These are phyloP conservation scores for Apodemus agrarius DNA, from an alignment of 2,797 vertebrate species.

Conservation along the genomic window DNA sequence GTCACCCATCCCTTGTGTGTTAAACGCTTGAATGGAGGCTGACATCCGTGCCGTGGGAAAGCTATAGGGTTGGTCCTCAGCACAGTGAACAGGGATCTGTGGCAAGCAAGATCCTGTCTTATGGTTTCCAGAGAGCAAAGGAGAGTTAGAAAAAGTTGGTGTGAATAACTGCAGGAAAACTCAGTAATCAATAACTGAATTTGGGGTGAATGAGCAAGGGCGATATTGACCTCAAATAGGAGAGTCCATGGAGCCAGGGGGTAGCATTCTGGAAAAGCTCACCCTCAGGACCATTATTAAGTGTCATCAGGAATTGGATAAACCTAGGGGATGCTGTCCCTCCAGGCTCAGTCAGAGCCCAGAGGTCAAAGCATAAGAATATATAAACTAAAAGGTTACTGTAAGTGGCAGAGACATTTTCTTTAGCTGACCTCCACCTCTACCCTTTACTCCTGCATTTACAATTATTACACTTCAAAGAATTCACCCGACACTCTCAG, in stretches of 20 bases:
- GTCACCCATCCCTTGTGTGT: not conserved
- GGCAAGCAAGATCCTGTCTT: not conserved
- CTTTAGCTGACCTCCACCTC: not conserved
- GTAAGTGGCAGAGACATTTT: not conserved
- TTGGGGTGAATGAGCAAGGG: not conserved
- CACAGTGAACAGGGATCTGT: rapidly evolving
- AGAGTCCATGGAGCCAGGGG: not conserved
- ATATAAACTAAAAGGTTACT: not conserved
- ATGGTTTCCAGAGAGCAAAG: not conserved
- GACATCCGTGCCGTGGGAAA: rapidly evolving
- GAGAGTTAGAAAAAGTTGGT: not conserved
- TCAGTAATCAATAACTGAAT: not conserved
- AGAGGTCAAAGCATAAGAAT: not conserved
- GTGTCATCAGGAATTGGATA: not conserved
- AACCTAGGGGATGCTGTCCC: not conserved
- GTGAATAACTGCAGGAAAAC: not conserved
- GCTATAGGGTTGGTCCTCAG: not conserved
- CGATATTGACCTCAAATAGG: not conserved
- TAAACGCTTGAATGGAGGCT: not conserved
- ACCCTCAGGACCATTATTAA: not conserved
- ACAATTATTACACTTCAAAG: not conserved
- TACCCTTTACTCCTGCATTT: not conserved
- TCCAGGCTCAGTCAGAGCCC: not conserved
- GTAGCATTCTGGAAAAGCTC: not conserved
- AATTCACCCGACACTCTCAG: not conserved